Conservation (phyloP, 2,888 invertebrate genomes). For the Muschampia plurimacula region DNA sequence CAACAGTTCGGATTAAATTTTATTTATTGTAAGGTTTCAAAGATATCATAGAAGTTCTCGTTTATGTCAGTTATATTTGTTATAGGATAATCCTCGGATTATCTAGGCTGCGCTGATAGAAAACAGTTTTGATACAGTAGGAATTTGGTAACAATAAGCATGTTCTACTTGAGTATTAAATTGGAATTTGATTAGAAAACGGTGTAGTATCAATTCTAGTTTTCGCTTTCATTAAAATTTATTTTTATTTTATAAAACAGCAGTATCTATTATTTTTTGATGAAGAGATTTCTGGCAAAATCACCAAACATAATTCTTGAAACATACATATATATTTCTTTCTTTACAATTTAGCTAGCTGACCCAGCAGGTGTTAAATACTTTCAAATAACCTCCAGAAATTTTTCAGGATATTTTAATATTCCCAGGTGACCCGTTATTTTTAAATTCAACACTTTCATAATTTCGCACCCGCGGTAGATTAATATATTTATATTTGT, state of each 20-base stretch:
- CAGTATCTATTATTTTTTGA: no score
- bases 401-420: conserved; percentile 7
- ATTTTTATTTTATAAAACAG: no score
- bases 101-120: not conserved
- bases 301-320: no score
- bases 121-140: not conserved
- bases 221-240: no score
- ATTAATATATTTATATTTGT: conserved; percentile 49
- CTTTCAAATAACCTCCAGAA: not conserved
- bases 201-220: no score
- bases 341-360: no score
- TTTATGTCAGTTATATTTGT: not conserved
- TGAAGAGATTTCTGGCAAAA: no score
- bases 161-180: not conserved
- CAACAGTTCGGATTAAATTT: not conserved
- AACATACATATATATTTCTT: no score
- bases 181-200: no score
- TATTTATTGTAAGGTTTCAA: conserved; percentile 8
- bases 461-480: conserved; percentile 23
- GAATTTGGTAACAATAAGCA: not conserved
- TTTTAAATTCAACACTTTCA: conserved; percentile 31
- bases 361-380: not conserved
- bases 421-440: conserved; percentile 10
- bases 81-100: conserved; percentile 1
- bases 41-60: conserved; percentile 3